Base-by-base conservation (phyloP, 1,140 invertebrate genomes). In the Monochamus saltuarius region DNA sequence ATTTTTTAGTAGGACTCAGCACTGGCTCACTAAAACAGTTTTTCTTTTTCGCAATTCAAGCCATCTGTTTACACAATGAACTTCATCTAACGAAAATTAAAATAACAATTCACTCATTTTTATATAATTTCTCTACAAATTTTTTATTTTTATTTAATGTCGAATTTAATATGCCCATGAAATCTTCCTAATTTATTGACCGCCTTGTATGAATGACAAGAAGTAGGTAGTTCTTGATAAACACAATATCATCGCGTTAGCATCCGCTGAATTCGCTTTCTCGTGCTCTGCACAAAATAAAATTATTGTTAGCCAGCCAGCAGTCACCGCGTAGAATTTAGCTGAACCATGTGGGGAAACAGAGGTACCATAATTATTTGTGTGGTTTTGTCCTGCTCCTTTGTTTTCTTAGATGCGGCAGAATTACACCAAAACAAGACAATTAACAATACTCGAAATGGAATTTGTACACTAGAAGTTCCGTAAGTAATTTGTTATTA, bases 401-500 rank as follows among this genome's bases (percentile, higher is more conserved):
- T 54, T 6, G 6, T 54, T 7, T 40, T 39, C 39, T 8, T 54
- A 4, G 51, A 54, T n/a, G 22, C 51, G 2, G 51, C 51, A 0
- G 37, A 54, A 19, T 19, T 54, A 22, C 51, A 54, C 2, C 22
- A 29, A 29, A 2, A 19, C 39, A 35, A 35, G 29, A 9, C 13
- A 17, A n/a, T 51, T 35, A 54, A 54, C 19, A 54, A 54, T 16
- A 40, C 51, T 1, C 39, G 51, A 13, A 54, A 7, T 4, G 51
- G 51, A 7, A 40, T 54, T 22, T 54, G 51, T 13, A 54, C 38
- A 14, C 40, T 54, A 11, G 51, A 54, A 54, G 51, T 54, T 9
- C 51, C 51, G 51, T 54, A 40, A 54, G 51, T 40, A 40, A 40
- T 42, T 10, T 11, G 16, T 2, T 42, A 13, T 7, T 29, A 29